A percentile compares a stretch with the other conserved stretches of the same genome.
phyloP scores from a whole-genome alignment of 2,888 invertebrate genomes.

The Agonopterix heracliana region DNA sequence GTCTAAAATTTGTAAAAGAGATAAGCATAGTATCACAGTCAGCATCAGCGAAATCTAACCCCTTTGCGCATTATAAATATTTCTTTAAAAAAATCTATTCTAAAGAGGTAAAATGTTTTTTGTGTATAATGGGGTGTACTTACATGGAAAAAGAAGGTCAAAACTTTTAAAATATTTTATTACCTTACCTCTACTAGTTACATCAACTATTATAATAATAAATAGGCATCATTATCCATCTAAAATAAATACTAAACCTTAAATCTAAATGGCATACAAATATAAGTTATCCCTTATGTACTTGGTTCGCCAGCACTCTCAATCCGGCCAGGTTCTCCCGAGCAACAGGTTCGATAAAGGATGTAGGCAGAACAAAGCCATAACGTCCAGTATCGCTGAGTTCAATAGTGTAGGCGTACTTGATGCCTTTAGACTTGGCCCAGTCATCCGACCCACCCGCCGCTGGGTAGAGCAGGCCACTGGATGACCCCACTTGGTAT shows the following conservation, averaged over 20 bases:
- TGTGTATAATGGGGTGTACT: too few relatives aligned
- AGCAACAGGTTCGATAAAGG: slow-evolving; percentile 84
- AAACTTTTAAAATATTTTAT: too few relatives aligned
- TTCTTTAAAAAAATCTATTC: too few relatives aligned
- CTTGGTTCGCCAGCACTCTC: slow-evolving; percentile 70
- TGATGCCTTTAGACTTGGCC: slow-evolving; percentile 90
- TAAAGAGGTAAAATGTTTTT: too few relatives aligned
- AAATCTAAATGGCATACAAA: slow-evolving; percentile 14
- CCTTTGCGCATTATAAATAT: too few relatives aligned
- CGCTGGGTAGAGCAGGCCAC: slow-evolving; percentile 86
- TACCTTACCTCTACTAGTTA: too few relatives aligned
- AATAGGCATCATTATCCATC: too few relatives aligned
- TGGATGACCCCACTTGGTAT: slow-evolving; percentile 87
- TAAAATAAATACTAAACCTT: background rate
- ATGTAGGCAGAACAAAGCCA: slow-evolving; percentile 91
- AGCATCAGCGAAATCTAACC: too few relatives aligned
- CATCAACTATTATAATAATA: too few relatives aligned
- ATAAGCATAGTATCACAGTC: too few relatives aligned
- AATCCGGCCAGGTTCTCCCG: slow-evolving; percentile 85
- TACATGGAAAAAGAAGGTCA: too few relatives aligned
- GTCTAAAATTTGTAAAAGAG: too few relatives aligned
- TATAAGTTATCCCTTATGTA: slow-evolving; percentile 28
- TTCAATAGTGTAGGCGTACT: slow-evolving; percentile 93
- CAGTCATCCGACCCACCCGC: slow-evolving; percentile 92
- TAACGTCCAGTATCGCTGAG: slow-evolving; percentile 88